Evolutionary conservation across 1,140 invertebrate genomes (phyloP), one percentile per base, ranked within the genome.

Genomic region (Drosophila melanogaster): DNA sequence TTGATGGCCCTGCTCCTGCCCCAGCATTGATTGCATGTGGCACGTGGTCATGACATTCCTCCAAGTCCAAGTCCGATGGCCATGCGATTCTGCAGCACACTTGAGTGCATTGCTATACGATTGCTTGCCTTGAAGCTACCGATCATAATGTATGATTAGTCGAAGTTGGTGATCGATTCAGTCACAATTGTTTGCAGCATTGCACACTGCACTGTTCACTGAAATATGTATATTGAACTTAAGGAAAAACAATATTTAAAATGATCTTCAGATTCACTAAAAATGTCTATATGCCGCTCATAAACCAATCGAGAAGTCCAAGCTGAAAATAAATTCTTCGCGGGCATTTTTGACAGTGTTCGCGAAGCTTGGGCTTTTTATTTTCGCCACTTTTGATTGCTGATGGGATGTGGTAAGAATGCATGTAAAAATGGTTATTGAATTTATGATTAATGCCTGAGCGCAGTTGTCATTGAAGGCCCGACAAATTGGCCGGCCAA

Each of bases 351-450:
- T n/a, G 12, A 15, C 6, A 19, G 22, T 41, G 41, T 19, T 64
- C 41, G 58, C 30, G 24, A 26, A 55, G n/a, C 46, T 33, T 44
- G 33, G 8, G 2, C 12, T 17, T 44, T 41, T 17, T 47, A 50
- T 60, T 38, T 37, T 26, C 15, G 30, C 40, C n/a, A 33, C 30
- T 38, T 56, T 69, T 38, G 17, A 43, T 26, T 2, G 33, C 46
- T n/a, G 50, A 46, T 64, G 61, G 50, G 49, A 81, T 85, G 76
- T 79, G 75, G 83, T 47, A 83, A 87, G 76, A 83, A 89, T 89
- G 46, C 79, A 83, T 89, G 83, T 89, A 77, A 87, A 81, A 89
- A 79, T 86, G 70, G 62, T 77, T 69, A 87, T 87, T 87, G 79
- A 77, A 77, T 89, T 79, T 79, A 72, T 83, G 83, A 87, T 87